Evolutionary conservation across 1,140 invertebrate genomes (phyloP).

Genomic region (Cyclina sinensis): DNA sequence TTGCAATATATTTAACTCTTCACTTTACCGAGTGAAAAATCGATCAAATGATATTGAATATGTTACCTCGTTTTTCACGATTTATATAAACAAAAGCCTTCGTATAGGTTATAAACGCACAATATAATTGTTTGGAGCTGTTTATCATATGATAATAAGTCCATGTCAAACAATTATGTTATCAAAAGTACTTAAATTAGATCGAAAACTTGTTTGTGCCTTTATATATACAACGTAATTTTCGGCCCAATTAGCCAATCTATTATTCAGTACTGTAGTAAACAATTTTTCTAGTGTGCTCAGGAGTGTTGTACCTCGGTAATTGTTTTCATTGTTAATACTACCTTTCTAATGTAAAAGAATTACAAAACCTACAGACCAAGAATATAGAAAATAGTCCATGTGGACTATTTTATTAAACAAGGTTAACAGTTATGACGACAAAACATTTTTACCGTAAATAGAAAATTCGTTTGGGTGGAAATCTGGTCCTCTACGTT

Average conservation of each 20-base stretch:
- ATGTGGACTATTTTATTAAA: slow-evolving; percentile 22
- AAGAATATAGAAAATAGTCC: slow-evolving; percentile 7
- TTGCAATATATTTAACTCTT: slow-evolving; percentile 46
- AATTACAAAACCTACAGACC: slow-evolving; percentile 33
- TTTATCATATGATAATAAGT: slow-evolving; percentile 58
- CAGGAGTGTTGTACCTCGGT: slow-evolving; percentile 30
- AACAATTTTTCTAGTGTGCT: slow-evolving; percentile 42
- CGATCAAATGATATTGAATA: slow-evolving; percentile 59
- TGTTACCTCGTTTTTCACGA: slow-evolving; percentile 52
- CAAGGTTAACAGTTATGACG: background rate
- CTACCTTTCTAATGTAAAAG: slow-evolving; percentile 39
- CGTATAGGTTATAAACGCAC: slow-evolving; percentile 48
- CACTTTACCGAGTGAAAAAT: slow-evolving; percentile 50
- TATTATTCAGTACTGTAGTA: slow-evolving; percentile 51
- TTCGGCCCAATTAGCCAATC: slow-evolving; percentile 40
- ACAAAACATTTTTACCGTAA: background rate
- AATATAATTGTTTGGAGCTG: slow-evolving; percentile 38
- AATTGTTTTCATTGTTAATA: slow-evolving; percentile 28
- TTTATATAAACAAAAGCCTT: slow-evolving; percentile 62
- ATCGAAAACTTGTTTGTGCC: slow-evolving; percentile 44
- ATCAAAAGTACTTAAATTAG: slow-evolving; percentile 60
- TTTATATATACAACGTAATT: slow-evolving; percentile 16
- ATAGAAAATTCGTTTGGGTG: slow-evolving; percentile 29
- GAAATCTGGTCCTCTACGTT: background rate
- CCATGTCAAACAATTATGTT: slow-evolving; percentile 67